A percentile compares a stretch with the other conserved stretches of the same genome.
Conservation (phyloP, 1,140 invertebrate genomes). For the Delia radicum region DNA sequence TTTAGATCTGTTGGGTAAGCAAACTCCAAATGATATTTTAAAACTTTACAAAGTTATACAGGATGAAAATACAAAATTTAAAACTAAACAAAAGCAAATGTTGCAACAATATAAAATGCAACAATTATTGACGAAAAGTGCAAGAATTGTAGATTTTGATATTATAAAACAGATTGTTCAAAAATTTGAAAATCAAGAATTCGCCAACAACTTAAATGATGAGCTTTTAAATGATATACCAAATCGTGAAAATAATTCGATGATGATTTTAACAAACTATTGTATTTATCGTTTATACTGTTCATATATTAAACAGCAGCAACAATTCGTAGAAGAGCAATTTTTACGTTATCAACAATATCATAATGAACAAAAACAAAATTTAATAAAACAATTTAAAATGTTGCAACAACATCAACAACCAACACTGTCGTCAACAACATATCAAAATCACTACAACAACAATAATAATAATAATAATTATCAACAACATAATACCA, state of each 20-base stretch:
- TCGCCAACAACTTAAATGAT: background rate
- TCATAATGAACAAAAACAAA: slow-evolving; percentile 25
- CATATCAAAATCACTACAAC: slow-evolving; percentile 15
- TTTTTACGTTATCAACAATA: slow-evolving; percentile 30
- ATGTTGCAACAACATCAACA: background rate
- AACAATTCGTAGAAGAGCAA: slow-evolving; percentile 51
- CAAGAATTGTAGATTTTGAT: slow-evolving; percentile 66
- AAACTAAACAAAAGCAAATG: slow-evolving; percentile 70
- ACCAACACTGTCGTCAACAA: background rate
- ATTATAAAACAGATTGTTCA: slow-evolving; percentile 61
- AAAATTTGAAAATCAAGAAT: too few relatives aligned
- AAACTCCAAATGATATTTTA: slow-evolving; percentile 61
- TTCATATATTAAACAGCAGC: slow-evolving; percentile 60
- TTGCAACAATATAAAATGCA: slow-evolving; percentile 71
- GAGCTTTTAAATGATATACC: background rate
- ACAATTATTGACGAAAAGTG: slow-evolving; percentile 67
- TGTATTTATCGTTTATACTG: slow-evolving; percentile 74
- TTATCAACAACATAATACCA: background rate
- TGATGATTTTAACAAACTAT: slow-evolving; percentile 72
- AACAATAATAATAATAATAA: slow-evolving; percentile 23
- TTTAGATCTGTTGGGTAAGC: slow-evolving; percentile 59
- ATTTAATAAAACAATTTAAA: background rate
- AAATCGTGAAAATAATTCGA: slow-evolving; percentile 61
- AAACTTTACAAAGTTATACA: slow-evolving; percentile 61
- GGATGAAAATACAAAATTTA: slow-evolving; percentile 65